A percentile compares a stretch with the other conserved stretches of the same genome.
Conservation (phyloP, 2,113 vertebrate species). For the Corythoichthys intestinalis region DNA sequence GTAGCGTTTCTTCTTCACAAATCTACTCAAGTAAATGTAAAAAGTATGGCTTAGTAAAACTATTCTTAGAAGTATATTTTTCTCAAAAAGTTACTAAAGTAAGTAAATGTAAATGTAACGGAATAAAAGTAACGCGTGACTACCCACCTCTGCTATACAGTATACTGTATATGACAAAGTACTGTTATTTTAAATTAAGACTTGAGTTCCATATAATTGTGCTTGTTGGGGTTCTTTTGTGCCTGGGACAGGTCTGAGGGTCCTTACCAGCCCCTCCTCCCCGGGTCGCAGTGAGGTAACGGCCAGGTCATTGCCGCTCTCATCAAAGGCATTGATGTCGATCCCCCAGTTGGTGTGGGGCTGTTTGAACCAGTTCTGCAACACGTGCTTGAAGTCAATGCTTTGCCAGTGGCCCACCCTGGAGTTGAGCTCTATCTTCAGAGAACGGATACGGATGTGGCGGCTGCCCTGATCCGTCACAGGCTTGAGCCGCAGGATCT, state of each 20-base stretch:
- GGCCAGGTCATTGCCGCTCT: conserved; percentile 92
- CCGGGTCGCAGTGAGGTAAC: conserved; percentile 92
- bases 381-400: conserved; percentile 97
- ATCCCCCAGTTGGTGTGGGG: conserved; percentile 98
- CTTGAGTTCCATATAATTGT: neutral
- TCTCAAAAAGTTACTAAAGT: too few relatives aligned
- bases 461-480: conserved; percentile 89
- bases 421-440: conserved; percentile 94
- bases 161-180: too few relatives aligned
- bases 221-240: conserved; percentile 3
- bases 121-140: too few relatives aligned
- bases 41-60: too few relatives aligned
- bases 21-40: too few relatives aligned
- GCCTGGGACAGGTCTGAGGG: conserved; percentile 67
- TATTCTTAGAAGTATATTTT: too few relatives aligned
- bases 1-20: too few relatives aligned
- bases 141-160: too few relatives aligned
- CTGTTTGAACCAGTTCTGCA: conserved; percentile 99
- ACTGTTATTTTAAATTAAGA: neutral
- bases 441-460: conserved; percentile 94
- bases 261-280: conserved; percentile 95
- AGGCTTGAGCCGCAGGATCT: conserved; percentile 94
- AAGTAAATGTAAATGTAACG: too few relatives aligned
- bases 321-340: conserved; percentile 97
- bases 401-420: conserved; percentile 95